Evolutionary conservation across 1,140 invertebrate genomes (phyloP).

Genomic region (Mercenaria mercenaria): DNA sequence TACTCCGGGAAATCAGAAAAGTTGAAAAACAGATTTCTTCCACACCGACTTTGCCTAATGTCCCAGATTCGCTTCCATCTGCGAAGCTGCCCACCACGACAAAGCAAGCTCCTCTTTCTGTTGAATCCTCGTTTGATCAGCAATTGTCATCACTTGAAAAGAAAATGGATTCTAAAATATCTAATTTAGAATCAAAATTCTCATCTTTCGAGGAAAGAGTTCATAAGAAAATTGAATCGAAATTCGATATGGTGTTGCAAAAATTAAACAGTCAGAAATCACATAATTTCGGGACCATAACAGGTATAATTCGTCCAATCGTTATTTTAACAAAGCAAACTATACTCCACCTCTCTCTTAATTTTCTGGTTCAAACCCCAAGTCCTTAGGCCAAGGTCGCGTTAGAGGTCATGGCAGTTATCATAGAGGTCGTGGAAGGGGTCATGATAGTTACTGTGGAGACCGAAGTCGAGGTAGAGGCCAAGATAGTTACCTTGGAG

Average conservation of each 20-base stretch:
- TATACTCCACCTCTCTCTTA: no score
- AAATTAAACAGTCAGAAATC: background rate
- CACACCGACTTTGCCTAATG: background rate
- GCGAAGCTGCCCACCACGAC: background rate
- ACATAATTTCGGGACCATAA: background rate
- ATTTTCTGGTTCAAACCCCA: no score
- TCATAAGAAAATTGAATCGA: background rate
- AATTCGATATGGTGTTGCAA: background rate
- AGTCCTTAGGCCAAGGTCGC: no score
- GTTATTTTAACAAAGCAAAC: no score
- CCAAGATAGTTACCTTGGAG: background rate
- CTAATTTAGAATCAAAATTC: background rate
- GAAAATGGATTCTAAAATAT: background rate
- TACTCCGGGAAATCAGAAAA: background rate
- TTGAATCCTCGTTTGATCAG: background rate
- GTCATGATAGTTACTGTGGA: no score
- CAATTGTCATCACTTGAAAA: background rate
- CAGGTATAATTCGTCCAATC: no score
- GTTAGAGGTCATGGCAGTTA: no score
- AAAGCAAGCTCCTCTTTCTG: background rate
- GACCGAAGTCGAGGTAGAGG: no score
- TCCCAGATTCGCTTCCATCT: background rate
- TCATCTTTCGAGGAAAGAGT: background rate
- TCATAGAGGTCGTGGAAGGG: background rate
- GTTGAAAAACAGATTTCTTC: background rate